phyloP scores from a whole-genome alignment of 1,140 invertebrate genomes.

The Heterodera schachtii region DNA sequence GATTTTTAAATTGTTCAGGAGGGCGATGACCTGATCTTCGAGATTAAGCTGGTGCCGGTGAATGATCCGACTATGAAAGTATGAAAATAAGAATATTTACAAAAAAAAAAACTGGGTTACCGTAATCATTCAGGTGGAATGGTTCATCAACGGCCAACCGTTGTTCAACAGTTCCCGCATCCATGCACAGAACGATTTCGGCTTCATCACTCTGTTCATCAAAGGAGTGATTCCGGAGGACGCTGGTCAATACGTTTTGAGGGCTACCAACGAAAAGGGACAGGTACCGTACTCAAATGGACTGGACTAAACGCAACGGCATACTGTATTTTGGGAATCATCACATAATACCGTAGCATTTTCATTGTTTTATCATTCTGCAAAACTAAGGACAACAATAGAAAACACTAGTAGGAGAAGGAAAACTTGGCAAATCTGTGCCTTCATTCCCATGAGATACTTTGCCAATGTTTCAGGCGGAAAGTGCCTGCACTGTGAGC shows the following conservation, averaged over 20 bases:
- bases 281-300: constrained; percentile 66
- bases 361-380: too few species aligned
- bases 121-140: constrained; percentile 21
- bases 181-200: constrained; percentile 94
- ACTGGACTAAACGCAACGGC: not conserved
- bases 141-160: constrained; percentile 79
- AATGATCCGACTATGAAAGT: constrained; percentile 90
- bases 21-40: constrained; percentile 26
- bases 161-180: constrained; percentile 81
- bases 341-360: too few species aligned
- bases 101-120: not conserved
- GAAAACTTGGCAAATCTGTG: too few species aligned
- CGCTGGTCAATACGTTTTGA: constrained; percentile 88
- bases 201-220: constrained; percentile 95
- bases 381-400: too few species aligned
- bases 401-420: too few species aligned
- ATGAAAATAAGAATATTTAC: constrained; percentile 81
- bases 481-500: constrained; percentile 41
- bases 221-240: constrained; percentile 91
- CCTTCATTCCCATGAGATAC: too few species aligned
- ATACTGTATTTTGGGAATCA: not conserved
- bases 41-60: constrained; percentile 85
- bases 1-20: not conserved
- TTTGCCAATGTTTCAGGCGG: not conserved
- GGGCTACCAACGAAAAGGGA: constrained; percentile 84